Conservation (phyloP, 2,888 invertebrate genomes). For the Coremacera marginata region DNA sequence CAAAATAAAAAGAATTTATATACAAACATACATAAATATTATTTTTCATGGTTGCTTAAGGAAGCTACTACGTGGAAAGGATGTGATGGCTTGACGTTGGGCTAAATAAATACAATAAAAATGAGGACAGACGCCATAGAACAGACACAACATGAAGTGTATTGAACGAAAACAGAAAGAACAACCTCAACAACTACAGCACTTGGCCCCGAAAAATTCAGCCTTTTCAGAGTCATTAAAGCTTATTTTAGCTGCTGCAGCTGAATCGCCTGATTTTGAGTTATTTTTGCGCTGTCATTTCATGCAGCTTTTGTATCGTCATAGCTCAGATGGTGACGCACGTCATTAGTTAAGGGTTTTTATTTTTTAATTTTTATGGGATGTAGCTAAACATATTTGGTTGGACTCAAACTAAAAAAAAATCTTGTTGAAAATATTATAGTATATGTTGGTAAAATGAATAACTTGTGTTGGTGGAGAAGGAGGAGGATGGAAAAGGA, state of each 20-base stretch:
- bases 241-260: not conserved
- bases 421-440: not conserved
- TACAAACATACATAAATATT: not conserved
- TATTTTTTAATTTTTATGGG: not conserved
- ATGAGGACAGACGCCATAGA: not conserved
- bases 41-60: conserved; percentile 34
- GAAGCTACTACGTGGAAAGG: not conserved
- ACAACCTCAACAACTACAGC: no score
- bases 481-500: not conserved
- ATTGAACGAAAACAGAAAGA: no score
- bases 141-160: no score
- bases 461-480: not conserved
- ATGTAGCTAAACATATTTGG: not conserved
- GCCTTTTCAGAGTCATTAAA: not conserved
- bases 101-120: not conserved
- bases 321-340: not conserved
- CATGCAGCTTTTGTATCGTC: not conserved
- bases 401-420: not conserved
- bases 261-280: not conserved
- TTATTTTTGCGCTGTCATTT: no score
- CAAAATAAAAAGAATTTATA: not conserved
- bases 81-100: not conserved
- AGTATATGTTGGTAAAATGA: not conserved
- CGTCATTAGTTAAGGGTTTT: conserved; percentile 16
- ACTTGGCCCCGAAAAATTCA: not conserved